Base-by-base conservation (phyloP, 2,888 invertebrate species). In the Furcula furcula region DNA sequence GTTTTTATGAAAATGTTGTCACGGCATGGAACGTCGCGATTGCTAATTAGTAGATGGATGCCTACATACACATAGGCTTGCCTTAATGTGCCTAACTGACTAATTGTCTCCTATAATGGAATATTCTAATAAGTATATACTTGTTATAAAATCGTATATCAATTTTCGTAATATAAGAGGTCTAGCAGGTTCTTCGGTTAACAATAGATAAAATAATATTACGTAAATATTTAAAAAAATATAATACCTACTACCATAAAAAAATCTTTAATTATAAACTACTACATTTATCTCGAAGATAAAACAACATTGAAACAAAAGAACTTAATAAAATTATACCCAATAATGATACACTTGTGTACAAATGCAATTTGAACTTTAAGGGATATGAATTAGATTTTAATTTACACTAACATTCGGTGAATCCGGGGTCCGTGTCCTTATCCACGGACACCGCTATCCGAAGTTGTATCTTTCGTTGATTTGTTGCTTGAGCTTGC, bases 401-500 rank as follows among this genome's bases (percentile, higher is more conserved):
- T 51, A 60, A 60, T 62, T 65, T 63, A 29, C 51, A 55, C 29
- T 45, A 44, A 35, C 52, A 33, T 46, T 33, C 38, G 50, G 51
- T 52, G 54, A 55, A 60, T 57, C 47, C 45, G 40, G 51, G 51
- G 46, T 55, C 61, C 46, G 52, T 59, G 67, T 68, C 68, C 73
- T 75, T 77, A 77, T 75, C 76, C 74, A 59, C 63, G 56, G 62
- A 61, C 57, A 57, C 57, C 49, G 68, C 68, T 75, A 79, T 77
- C 75, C 68, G 66, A 61, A 62, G 70, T 75, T 72, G 78, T 77
- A 77, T 81, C 79, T 78, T 75, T 71, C 71, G 73, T 81, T 79
- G 79, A 81, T 82, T 83, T 83, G 82, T 82, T 76, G 70, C 81
- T 73, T 78, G 67, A 70, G 72, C 68, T 70, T 71, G 73, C 72